Evolutionary conservation across 1,140 invertebrate genomes (phyloP).

Genomic region (Drosophila nasuta): DNA sequence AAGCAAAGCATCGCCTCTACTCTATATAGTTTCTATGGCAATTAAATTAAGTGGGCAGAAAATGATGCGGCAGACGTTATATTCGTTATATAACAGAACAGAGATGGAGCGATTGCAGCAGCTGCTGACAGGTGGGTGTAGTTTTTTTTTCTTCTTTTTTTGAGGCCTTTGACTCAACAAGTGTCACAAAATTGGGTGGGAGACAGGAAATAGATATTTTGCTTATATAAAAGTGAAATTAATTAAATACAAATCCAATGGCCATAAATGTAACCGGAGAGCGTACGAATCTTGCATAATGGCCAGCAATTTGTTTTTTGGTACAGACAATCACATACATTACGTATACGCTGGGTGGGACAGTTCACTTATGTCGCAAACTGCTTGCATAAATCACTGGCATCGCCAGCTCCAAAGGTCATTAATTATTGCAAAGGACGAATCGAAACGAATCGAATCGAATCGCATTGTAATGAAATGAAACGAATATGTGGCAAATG

Average conservation of each 20-base stretch:
- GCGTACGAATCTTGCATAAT: constrained; percentile 53
- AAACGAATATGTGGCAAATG: constrained; percentile 49
- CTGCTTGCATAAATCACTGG: constrained; percentile 78
- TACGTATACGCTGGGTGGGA: constrained; percentile 53
- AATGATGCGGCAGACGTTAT: constrained; percentile 26
- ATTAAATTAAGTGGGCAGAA: constrained; percentile 57
- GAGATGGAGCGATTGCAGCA: not conserved
- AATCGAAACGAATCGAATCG: constrained; percentile 31
- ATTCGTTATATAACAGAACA: not conserved
- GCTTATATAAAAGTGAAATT: constrained; percentile 58
- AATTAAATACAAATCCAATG: constrained; percentile 71
- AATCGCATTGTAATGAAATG: constrained; percentile 32
- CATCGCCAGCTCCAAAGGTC: constrained; percentile 56
- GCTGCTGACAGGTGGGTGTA: constrained; percentile 55
- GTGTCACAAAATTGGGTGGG: constrained; percentile 37
- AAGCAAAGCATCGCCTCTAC: constrained; percentile 30
- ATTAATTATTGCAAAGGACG: constrained; percentile 76
- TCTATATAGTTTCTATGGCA: constrained; percentile 62
- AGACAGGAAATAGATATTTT: constrained; percentile 9
- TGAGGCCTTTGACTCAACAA: constrained; percentile 71
- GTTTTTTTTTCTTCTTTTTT: constrained; percentile 20
- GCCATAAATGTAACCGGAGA: constrained; percentile 54
- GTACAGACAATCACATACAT: constrained; percentile 32
- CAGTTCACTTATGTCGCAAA: constrained; percentile 75
- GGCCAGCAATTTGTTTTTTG: constrained; percentile 36